Conservation (phyloP, 2,797 vertebrate species). For the Sebastes miniatus region DNA sequence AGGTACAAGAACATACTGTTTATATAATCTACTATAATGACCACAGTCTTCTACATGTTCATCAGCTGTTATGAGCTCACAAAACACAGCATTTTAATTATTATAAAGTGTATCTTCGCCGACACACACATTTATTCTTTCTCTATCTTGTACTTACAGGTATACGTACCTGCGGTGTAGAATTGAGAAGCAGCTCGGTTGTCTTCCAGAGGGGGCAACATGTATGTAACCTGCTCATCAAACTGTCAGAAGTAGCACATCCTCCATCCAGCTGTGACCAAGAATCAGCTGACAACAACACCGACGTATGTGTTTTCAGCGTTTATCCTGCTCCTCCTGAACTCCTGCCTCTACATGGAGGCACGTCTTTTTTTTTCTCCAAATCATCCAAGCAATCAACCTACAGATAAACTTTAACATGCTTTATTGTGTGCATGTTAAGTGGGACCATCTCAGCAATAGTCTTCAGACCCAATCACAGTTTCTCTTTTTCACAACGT, state of each 20-base stretch:
- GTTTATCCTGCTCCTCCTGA: not conserved
- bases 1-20: slow-evolving; percentile 78
- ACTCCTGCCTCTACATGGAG: slow-evolving; percentile 1
- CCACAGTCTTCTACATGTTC: not conserved
- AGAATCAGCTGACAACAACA: not conserved
- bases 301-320: not conserved
- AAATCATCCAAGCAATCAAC: not conserved
- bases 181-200: slow-evolving; percentile 91
- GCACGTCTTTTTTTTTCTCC: not conserved
- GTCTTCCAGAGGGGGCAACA: slow-evolving; percentile 81
- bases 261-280: slow-evolving; percentile 16
- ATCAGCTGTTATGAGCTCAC: not conserved
- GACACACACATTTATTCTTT: not conserved
- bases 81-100: not conserved
- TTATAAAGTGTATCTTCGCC: not conserved
- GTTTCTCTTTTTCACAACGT: not conserved
- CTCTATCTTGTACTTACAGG: slow-evolving; percentile 67
- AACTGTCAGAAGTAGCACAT: not conserved
- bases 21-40: not conserved
- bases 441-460: slow-evolving; percentile 22
- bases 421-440: slow-evolving; percentile 28
- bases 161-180: slow-evolving; percentile 89
- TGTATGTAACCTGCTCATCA: slow-evolving; percentile 74
- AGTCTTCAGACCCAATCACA: not conserved
- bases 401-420: not conserved